Conservation (phyloP, 1,140 invertebrate species). For the Phenacoccus solenopsis region DNA sequence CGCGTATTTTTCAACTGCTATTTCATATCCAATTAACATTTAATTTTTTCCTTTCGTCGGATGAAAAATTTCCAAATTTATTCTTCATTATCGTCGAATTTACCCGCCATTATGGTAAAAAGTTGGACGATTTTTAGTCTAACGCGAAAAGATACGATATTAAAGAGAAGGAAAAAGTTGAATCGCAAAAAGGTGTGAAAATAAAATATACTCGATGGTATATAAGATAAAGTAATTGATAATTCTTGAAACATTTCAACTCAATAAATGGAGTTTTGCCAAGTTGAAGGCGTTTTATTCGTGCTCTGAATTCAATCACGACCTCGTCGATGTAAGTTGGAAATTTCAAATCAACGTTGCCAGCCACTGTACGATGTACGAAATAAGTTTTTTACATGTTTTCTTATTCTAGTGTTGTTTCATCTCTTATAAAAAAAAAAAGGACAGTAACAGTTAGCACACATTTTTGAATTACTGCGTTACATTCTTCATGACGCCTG, state of each 20-base stretch:
- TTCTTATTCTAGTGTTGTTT: conserved; percentile 11
- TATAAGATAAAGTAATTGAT: conserved; percentile 16
- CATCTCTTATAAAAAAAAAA: conserved; percentile 8
- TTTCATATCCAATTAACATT: too few relatives aligned
- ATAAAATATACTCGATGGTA: conserved; percentile 10
- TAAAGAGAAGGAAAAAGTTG: conserved; percentile 10
- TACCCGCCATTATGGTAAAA: neutral
- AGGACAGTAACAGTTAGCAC: neutral
- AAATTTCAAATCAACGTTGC: conserved; percentile 10
- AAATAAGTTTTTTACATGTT: conserved; percentile 16
- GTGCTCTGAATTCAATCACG: conserved; percentile 14
- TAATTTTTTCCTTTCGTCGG: too few relatives aligned
- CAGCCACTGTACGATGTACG: neutral
- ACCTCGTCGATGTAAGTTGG: neutral
- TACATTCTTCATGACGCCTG: neutral
- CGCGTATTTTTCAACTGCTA: too few relatives aligned
- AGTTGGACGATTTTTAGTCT: neutral
- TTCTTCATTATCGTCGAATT: neutral
- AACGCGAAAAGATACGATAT: neutral
- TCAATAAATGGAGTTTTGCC: conserved; percentile 17
- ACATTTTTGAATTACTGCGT: neutral
- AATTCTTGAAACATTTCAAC: conserved; percentile 18
- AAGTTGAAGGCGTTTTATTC: conserved; percentile 16
- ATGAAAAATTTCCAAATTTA: neutral
- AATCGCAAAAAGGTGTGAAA: conserved; percentile 14